Conservation (phyloP, 2,797 vertebrate species). For the Manis pentadactyla region DNA sequence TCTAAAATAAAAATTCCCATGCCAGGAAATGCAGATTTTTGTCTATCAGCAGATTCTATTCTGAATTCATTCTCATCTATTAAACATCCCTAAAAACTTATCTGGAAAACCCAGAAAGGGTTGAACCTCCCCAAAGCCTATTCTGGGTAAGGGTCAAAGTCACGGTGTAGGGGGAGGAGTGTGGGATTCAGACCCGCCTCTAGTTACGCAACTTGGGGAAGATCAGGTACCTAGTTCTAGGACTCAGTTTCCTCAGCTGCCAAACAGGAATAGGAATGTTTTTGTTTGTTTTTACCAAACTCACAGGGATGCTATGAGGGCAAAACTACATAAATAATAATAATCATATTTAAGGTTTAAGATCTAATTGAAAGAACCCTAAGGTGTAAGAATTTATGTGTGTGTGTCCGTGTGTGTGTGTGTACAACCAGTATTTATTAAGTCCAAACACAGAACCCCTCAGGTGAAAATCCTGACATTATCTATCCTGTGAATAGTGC, state of each 20-base stretch:
- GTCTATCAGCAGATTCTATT: neutral
- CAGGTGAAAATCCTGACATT: neutral
- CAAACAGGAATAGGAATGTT: neutral
- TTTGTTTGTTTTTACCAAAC: neutral
- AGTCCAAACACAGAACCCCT: neutral
- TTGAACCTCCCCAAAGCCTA: too few relatives aligned
- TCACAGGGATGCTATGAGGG: neutral
- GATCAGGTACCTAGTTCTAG: neutral
- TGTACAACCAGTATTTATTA: neutral
- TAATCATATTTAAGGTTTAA: neutral
- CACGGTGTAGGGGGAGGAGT: neutral
- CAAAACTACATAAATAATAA: neutral
- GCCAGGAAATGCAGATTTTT: neutral
- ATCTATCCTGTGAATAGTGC: neutral
- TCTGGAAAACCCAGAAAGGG: neutral
- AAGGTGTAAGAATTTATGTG: neutral
- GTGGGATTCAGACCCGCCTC: neutral
- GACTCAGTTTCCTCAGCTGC: neutral
- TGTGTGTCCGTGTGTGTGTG: neutral
- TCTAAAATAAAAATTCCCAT: neutral
- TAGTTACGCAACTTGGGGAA: neutral
- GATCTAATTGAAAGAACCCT: neutral
- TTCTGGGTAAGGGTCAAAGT: neutral
- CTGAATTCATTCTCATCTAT: neutral
- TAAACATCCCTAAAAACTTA: neutral